phyloP scores from a whole-genome alignment of 2,113 vertebrate genomes.

The Emydura subglobosa region DNA sequence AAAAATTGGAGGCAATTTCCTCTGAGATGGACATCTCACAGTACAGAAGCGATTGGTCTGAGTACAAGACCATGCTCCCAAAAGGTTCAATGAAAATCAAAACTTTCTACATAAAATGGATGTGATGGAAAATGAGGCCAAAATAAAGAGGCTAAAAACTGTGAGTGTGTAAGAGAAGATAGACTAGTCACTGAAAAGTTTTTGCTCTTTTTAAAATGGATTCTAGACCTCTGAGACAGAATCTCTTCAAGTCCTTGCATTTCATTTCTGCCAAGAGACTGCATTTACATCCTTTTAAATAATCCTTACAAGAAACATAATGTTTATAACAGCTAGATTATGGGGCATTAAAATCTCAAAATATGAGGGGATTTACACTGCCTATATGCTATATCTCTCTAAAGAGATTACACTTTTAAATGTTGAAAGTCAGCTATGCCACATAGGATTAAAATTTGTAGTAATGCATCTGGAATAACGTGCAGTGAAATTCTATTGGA shows the following conservation, averaged over 20 bases:
- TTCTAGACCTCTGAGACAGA: not conserved
- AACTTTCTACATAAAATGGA: not conserved
- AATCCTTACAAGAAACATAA: not conserved
- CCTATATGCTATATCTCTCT: not conserved
- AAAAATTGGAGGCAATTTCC: not conserved
- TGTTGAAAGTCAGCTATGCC: not conserved
- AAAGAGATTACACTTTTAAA: not conserved
- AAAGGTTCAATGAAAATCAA: not conserved
- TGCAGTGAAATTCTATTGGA: not conserved
- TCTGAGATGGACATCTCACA: not conserved
- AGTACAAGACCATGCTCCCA: not conserved
- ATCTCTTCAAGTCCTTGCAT: not conserved
- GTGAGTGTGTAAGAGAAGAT: not conserved
- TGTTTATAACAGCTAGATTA: not conserved
- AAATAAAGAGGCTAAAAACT: not conserved
- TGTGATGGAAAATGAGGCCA: not conserved
- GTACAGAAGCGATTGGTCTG: not conserved
- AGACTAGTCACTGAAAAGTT: not conserved
- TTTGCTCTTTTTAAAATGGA: not conserved
- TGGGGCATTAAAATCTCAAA: not conserved
- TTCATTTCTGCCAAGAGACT: not conserved
- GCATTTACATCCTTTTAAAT: not conserved
- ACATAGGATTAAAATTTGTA: not conserved
- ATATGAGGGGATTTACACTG: not conserved
- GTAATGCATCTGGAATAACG: not conserved